Evolutionary conservation across 2,888 invertebrate species (phyloP).

Genomic region (Mythimna impura): DNA sequence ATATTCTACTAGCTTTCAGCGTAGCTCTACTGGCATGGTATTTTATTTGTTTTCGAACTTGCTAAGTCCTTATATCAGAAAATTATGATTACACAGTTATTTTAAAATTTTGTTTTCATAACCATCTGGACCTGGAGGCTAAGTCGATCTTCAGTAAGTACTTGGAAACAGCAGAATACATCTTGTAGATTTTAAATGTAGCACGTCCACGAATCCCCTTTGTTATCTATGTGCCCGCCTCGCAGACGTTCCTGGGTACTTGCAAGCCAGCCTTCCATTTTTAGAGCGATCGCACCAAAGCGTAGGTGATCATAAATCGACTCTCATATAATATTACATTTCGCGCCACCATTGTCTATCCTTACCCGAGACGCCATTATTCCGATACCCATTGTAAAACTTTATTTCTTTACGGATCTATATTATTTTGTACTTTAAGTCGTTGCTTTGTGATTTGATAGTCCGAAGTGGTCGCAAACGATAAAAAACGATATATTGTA

Average conservation of each 20-base stretch:
- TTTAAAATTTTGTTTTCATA: background rate
- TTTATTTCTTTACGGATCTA: constrained; percentile 83
- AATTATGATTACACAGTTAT: background rate
- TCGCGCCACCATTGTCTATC: constrained; percentile 61
- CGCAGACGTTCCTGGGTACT: constrained; percentile 6
- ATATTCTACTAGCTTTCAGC: too few species aligned
- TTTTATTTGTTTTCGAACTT: background rate
- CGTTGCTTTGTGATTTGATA: constrained; percentile 75
- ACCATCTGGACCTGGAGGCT: background rate
- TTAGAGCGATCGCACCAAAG: constrained; percentile 38
- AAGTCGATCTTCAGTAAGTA: background rate
- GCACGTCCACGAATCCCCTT: background rate
- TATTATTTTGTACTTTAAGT: constrained; percentile 78
- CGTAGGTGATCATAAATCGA: constrained; percentile 66
- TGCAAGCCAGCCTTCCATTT: constrained; percentile 46
- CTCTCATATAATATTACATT: constrained; percentile 71
- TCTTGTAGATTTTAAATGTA: background rate
- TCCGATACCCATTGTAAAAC: constrained; percentile 81
- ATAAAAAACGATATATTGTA: constrained; percentile 61
- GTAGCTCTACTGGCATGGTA: background rate
- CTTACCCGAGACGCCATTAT: constrained; percentile 66
- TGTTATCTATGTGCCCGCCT: background rate
- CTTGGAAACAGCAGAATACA: background rate
- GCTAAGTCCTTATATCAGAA: background rate
- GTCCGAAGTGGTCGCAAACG: constrained; percentile 62